phyloP scores from a whole-genome alignment of 2,113 vertebrate genomes.

The Calyptommatus sinebrachiatus region DNA sequence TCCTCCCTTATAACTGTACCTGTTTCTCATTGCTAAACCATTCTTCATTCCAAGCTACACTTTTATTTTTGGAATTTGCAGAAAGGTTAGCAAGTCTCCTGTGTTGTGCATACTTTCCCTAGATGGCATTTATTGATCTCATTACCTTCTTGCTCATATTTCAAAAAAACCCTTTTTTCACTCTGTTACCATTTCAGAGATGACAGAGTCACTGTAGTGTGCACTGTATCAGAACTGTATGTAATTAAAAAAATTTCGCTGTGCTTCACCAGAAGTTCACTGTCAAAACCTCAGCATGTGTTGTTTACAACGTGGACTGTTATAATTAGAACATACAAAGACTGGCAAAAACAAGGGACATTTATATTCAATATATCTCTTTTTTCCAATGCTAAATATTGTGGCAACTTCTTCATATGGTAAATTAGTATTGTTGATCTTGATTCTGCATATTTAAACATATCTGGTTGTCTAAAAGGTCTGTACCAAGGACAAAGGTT shows the following conservation, averaged over 20 bases:
- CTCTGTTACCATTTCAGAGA: conserved; percentile 76
- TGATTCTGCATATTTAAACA: background rate
- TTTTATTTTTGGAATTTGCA: conserved; percentile 79
- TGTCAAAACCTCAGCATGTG: conserved; percentile 66
- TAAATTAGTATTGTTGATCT: conserved; percentile 15
- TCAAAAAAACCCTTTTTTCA: conserved; percentile 72
- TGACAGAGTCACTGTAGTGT: conserved; percentile 71
- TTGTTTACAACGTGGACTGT: conserved; percentile 69
- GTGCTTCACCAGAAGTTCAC: conserved; percentile 70
- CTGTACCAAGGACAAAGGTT: too few relatives aligned
- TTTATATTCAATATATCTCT: conserved; percentile 61
- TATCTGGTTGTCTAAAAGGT: too few relatives aligned
- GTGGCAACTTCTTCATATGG: conserved; percentile 32
- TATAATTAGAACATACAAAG: conserved; percentile 67
- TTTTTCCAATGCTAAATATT: conserved; percentile 43
- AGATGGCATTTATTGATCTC: conserved; percentile 88
- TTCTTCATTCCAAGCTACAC: conserved; percentile 71
- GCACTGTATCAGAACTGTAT: conserved; percentile 70
- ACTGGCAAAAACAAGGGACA: conserved; percentile 56
- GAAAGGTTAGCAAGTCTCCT: conserved; percentile 85
- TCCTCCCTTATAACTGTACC: conserved; percentile 63
- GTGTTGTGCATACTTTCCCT: conserved; percentile 84
- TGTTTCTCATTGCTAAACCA: conserved; percentile 71
- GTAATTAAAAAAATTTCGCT: conserved; percentile 76
- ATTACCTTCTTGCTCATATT: conserved; percentile 82